A percentile compares a stretch with the other conserved stretches of the same genome.
phyloP scores from a whole-genome alignment of 2,797 vertebrate genomes.

The Pyrocephalus nanus region DNA sequence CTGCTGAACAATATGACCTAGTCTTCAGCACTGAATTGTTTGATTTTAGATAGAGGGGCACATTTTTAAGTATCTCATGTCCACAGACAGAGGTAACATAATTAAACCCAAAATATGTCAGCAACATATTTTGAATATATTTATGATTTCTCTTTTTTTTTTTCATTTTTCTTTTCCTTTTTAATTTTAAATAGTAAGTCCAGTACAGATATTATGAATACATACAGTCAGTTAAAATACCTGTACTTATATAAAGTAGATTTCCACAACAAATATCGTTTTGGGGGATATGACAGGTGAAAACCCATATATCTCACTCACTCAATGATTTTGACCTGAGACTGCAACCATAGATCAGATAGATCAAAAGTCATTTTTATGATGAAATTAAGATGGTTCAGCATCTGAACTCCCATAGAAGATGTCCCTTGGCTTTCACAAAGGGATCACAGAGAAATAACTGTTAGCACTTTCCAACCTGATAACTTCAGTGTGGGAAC shows the following conservation, averaged over 20 bases:
- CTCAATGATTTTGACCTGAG: not conserved
- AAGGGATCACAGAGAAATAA: not conserved
- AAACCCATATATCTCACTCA: not conserved
- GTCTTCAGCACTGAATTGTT: not conserved
- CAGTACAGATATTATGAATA: not conserved
- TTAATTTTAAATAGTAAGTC: not conserved
- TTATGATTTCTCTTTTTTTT: fast-evolving
- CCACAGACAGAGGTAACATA: not conserved
- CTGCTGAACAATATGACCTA: not conserved
- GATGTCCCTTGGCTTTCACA: not conserved
- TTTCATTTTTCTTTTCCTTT: not conserved
- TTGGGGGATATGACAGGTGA: not conserved
- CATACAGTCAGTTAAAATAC: fast-evolving
- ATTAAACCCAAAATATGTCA: not conserved
- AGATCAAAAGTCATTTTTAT: not conserved
- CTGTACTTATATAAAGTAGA: not conserved
- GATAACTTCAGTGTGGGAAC: not conserved
- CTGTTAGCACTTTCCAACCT: not conserved
- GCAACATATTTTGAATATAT: not conserved
- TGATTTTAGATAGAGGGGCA: not conserved
- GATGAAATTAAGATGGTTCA: not conserved
- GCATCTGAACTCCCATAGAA: not conserved
- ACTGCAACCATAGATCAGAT: not conserved
- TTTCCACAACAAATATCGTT: not conserved
- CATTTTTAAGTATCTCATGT: not conserved